Evolutionary conservation across 92 coral and sea anemone genomes (phyloP).

Genomic region (Galaxea fascicularis): DNA sequence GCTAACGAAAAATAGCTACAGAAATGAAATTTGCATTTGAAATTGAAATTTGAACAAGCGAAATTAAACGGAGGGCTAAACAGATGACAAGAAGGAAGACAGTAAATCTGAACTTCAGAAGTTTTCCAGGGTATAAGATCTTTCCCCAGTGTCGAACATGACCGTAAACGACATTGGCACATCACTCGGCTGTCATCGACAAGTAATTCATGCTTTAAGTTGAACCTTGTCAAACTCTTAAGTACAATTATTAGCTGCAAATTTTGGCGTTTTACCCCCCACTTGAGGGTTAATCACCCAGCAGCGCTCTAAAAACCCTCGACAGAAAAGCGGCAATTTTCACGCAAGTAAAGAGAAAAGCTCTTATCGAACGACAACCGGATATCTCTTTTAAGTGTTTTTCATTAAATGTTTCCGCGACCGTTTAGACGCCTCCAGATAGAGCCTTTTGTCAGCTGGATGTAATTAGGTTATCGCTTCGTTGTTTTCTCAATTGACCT

Average conservation of each 20-base stretch:
- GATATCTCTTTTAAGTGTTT: constrained; percentile 49
- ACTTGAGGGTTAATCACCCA: constrained; percentile 34
- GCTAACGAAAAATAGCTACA: neutral
- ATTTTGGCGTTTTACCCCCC: constrained; percentile 45
- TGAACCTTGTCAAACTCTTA: constrained; percentile 22
- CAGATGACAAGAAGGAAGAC: neutral
- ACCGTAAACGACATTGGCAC: neutral
- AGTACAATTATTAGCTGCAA: constrained; percentile 49
- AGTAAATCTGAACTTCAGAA: neutral
- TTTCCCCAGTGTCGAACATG: neutral
- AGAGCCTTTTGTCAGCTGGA: constrained; percentile 56
- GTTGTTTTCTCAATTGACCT: constrained; percentile 56
- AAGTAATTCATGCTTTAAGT: constrained; percentile 13
- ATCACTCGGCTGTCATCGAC: constrained; percentile 22
- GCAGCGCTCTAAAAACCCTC: neutral
- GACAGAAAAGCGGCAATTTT: constrained; percentile 35
- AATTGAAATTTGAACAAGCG: no score
- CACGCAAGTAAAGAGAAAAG: constrained; percentile 14
- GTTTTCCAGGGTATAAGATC: neutral
- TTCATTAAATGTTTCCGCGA: constrained; percentile 56
- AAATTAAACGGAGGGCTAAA: no score
- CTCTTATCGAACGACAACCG: constrained; percentile 39
- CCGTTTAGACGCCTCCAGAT: constrained; percentile 45
- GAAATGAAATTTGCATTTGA: neutral
- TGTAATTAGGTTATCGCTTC: constrained; percentile 53